Evolutionary conservation across 2,888 invertebrate genomes (phyloP), one percentile per base, ranked within the genome.

Genomic region (Cheilosia pagana): DNA sequence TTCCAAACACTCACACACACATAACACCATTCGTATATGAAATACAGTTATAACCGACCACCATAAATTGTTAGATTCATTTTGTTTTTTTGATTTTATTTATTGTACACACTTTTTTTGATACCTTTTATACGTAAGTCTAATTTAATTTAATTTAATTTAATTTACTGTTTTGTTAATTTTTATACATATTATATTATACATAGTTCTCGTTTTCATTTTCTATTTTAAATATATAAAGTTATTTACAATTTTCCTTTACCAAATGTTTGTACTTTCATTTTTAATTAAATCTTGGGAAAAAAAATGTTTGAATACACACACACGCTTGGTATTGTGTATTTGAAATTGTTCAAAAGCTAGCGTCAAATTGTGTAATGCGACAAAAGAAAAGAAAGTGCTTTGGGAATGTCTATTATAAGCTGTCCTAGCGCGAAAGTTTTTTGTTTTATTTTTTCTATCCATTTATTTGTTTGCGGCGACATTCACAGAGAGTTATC

Each of bases 281-380:
- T 71, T 57, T 57, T 43, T 28, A 41, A 21, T 43, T 21, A 48
- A 35, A 25, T 28, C 23, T 28, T 31, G 21, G 23, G 19, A 10
- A 39, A 65, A 39, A n/a, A 65, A 39, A n/a, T 65, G 12, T 55
- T 12, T 4, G 19, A 41, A 28, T 31, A 53, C 21, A 31, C 12
- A 53, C 21, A 31, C 12, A 50, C 50, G 21, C 23, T 14, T 31
- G 50, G 14, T 25, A 50, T 6, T 50, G 23, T 41, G 23, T 59
- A 23, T 48, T 71, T 41, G 39, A 60, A 71, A 50, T 28, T 71
- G 50, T 50, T 35, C 10, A 59, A 57, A 50, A 59, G 50, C n/a
- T 21, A 60, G 59, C 57, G 48, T 59, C 48, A 52, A 12, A 19
- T 50, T 50, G 59, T 48, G 23, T 50, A 70, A 59, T 23, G 35